These are phyloP conservation scores for Elysia crispata DNA, from an alignment of 2,888 invertebrate species.

Conservation along the genomic window DNA sequence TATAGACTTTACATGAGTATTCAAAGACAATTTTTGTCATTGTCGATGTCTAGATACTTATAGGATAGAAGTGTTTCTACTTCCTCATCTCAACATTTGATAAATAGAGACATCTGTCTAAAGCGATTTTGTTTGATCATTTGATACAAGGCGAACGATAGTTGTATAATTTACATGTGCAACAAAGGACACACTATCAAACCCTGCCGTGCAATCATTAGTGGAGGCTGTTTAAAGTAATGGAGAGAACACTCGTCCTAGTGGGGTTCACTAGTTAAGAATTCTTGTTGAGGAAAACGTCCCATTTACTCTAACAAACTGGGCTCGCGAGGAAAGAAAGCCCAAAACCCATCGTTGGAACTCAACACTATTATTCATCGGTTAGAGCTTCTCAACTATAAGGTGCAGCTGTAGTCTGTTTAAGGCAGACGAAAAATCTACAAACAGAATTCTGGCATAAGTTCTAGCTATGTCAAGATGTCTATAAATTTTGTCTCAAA, in stretches of 20 bases:
- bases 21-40: no score
- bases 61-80: no score
- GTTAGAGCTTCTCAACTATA: background rate
- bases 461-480: conserved; percentile 18
- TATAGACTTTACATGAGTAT: no score
- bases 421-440: conserved; percentile 20
- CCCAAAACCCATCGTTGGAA: conserved; percentile 16
- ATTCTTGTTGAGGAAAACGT: background rate
- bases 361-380: background rate
- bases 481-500: background rate
- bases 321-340: conserved; percentile 18
- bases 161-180: conserved; percentile 14
- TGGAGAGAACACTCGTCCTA: conserved; percentile 23
- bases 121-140: no score
- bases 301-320: conserved; percentile 2
- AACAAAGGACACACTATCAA: background rate
- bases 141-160: background rate
- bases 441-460: conserved; percentile 21
- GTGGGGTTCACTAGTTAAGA: conserved; percentile 17
- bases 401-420: conserved; percentile 23
- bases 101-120: no score
- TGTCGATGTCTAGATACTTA: no score
- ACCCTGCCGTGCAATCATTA: background rate
- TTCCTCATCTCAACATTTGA: no score
- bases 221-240: conserved; percentile 18